Conservation (phyloP, 1,140 invertebrate species). For the Scaptomyza hsui region DNA sequence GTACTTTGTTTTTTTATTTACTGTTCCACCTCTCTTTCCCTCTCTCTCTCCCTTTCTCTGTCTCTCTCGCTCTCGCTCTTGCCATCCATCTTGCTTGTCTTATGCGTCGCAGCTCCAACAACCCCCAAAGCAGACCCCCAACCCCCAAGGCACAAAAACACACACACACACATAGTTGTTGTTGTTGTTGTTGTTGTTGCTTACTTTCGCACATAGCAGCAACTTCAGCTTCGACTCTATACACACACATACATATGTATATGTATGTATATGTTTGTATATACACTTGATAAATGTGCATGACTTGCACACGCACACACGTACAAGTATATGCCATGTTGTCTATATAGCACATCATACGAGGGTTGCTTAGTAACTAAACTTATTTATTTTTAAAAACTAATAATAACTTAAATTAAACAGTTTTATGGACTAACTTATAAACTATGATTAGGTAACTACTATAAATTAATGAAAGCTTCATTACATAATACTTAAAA, state of each 20-base stretch:
- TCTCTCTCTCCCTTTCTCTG: background rate
- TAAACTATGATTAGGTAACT: too few relatives aligned
- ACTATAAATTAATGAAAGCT: too few relatives aligned
- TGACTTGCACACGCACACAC: conserved; percentile 26
- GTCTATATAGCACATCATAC: conserved; percentile 46
- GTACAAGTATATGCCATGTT: conserved; percentile 32
- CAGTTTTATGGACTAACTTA: background rate
- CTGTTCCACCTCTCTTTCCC: conserved; percentile 36
- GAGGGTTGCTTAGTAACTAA: conserved; percentile 16
- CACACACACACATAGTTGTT: conserved; percentile 20
- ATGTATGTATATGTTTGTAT: conserved; percentile 44
- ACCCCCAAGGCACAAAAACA: conserved; percentile 14
- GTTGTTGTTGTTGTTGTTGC: conserved; percentile 26
- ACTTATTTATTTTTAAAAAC: background rate
- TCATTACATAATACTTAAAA: too few relatives aligned
- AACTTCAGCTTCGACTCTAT: conserved; percentile 56
- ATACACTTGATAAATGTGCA: conserved; percentile 52
- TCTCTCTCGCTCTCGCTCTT: background rate
- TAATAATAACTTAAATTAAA: background rate
- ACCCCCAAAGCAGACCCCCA: conserved; percentile 34
- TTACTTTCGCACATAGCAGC: conserved; percentile 47
- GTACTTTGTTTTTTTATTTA: conserved; percentile 71
- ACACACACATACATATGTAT: conserved; percentile 56
- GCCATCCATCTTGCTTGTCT: conserved; percentile 53
- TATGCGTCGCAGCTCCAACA: conserved; percentile 42